Evolutionary conservation across 2,113 vertebrate species (phyloP).

Genomic region (Ursus arctos): DNA sequence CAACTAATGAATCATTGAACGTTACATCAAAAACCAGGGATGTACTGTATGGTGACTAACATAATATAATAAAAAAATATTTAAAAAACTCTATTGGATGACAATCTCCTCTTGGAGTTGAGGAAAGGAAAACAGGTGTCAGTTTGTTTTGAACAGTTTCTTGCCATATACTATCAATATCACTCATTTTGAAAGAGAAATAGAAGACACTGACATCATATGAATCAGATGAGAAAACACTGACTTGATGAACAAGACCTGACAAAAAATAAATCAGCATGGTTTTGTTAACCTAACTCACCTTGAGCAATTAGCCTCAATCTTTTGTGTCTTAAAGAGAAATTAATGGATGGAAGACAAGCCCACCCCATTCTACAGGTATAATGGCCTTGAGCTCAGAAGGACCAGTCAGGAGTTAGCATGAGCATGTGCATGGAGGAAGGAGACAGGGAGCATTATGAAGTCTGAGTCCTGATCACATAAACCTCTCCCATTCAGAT

Average conservation of each 20-base stretch:
- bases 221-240: not conserved
- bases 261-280: constrained; percentile 27
- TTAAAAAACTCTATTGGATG: not conserved
- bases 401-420: not conserved
- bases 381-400: not conserved
- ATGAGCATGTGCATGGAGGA: not conserved
- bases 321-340: constrained; percentile 20
- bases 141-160: not conserved
- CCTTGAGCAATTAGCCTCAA: not conserved
- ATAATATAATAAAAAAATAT: no score
- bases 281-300: not conserved
- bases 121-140: constrained; percentile 23
- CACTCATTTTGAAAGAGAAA: constrained; percentile 50
- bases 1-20: no score
- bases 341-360: not conserved
- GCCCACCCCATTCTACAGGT: not conserved
- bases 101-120: not conserved
- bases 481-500: not conserved
- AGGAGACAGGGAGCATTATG: not conserved
- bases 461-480: not conserved
- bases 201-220: not conserved
- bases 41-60: no score
- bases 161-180: not conserved
- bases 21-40: no score
- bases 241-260: not conserved